Conservation (phyloP, 1,140 invertebrate species). For the Zaprionus ghesquierei region DNA sequence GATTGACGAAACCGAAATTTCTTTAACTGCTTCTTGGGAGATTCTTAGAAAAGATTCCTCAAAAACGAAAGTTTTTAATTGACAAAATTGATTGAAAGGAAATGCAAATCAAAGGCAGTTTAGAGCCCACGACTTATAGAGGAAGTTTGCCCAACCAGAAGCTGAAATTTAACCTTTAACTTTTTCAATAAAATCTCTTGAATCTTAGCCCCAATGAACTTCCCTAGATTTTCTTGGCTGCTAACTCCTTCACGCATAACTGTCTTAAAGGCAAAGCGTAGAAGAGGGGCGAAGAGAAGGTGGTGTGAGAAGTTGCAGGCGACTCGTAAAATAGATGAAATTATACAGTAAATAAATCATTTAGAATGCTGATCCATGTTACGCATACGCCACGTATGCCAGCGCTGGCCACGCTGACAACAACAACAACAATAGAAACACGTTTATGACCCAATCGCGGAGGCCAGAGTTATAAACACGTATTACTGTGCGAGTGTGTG, state of each 20-base stretch:
- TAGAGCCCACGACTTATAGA: not conserved
- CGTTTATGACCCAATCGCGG: conserved; percentile 59
- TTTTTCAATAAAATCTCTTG: not conserved
- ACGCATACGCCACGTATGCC: conserved; percentile 55
- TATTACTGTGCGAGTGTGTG: conserved; percentile 43
- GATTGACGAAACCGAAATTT: not conserved
- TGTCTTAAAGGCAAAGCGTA: not conserved
- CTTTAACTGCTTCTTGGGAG: not conserved
- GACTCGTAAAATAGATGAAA: conserved; percentile 63
- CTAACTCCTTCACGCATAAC: not conserved
- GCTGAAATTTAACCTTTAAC: too few species aligned
- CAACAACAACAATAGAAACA: conserved; percentile 8
- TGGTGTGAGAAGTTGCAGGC: too few species aligned
- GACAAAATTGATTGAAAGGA: not conserved
- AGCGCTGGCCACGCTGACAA: conserved; percentile 1
- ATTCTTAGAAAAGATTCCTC: not conserved
- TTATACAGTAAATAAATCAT: conserved; percentile 74
- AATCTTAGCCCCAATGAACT: too few species aligned
- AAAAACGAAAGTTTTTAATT: not conserved
- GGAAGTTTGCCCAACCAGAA: too few species aligned
- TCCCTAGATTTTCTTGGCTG: not conserved
- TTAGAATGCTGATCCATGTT: conserved; percentile 41
- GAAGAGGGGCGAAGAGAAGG: too few species aligned
- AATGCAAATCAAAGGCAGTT: not conserved
- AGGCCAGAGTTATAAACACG: conserved; percentile 67